Percentiles rank a stretch among this genome's conserved stretches.
phyloP scores from a whole-genome alignment of 2,797 vertebrate genomes.

The Scleropages formosus region DNA sequence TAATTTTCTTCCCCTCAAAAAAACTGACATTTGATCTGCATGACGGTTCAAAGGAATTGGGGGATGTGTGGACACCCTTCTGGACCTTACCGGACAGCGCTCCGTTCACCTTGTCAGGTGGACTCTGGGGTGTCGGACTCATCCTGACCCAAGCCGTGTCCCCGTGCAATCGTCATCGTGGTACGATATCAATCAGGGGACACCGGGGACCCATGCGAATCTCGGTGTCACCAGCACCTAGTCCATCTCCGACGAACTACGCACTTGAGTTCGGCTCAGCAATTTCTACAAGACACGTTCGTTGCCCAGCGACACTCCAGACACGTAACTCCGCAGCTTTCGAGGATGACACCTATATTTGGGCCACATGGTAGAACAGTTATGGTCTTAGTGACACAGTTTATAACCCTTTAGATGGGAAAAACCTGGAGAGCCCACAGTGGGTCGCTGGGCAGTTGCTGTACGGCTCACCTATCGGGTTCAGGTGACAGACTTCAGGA shows the following conservation, averaged over 20 bases:
- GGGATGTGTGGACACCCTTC: no score
- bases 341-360: not conserved
- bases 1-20: no score
- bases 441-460: not conserved
- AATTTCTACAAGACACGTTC: slow-evolving; percentile 61
- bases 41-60: no score
- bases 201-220: slow-evolving; percentile 35
- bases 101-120: no score
- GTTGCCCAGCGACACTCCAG: slow-evolving; percentile 44
- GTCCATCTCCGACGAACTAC: slow-evolving; percentile 30
- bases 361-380: not conserved
- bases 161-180: not conserved
- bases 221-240: no score
- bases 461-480: not conserved
- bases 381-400: slow-evolving; percentile 11
- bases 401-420: slow-evolving; percentile 5
- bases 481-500: not conserved
- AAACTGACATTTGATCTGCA: no score
- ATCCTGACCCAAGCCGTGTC: not conserved
- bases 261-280: slow-evolving; percentile 37
- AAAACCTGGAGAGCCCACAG: not conserved
- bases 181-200: slow-evolving; percentile 44
- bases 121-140: no score
- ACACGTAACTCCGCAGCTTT: slow-evolving; percentile 45
- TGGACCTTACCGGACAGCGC: no score